Evolutionary conservation across 2,797 vertebrate species (phyloP).

Genomic region (Typhlichthys eigenmanni): DNA sequence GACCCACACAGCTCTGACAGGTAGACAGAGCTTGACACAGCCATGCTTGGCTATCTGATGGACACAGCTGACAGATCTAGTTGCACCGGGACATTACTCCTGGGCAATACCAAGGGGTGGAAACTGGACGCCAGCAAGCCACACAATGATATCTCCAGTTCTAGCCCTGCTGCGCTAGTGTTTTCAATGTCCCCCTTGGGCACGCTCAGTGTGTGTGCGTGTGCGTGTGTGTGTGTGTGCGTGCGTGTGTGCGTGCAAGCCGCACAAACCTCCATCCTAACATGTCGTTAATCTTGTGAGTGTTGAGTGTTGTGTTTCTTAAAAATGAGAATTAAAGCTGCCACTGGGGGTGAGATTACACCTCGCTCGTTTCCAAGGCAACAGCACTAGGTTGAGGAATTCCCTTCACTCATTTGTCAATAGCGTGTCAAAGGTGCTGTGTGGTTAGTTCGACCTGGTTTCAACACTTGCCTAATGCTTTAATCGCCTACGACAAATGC

Average conservation of each 20-base stretch:
- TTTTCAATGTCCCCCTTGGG: slow-evolving; percentile 33
- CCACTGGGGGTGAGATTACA: no score
- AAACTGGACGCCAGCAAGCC: slow-evolving; percentile 64
- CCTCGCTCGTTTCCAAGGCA: no score
- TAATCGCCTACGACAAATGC: neutral
- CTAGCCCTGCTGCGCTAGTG: slow-evolving; percentile 47
- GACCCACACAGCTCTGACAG: slow-evolving; percentile 67
- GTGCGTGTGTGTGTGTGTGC: neutral
- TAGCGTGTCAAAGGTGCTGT: no score
- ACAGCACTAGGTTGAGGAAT: no score
- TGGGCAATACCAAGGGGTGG: slow-evolving; percentile 55
- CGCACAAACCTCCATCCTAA: slow-evolving; percentile 13
- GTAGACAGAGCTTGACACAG: slow-evolving; percentile 62
- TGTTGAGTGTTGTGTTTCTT: no score
- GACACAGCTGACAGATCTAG: slow-evolving; percentile 66
- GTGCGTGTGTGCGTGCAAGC: slow-evolving; percentile 13
- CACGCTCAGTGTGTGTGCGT: slow-evolving; percentile 6
- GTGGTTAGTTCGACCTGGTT: no score
- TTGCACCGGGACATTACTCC: slow-evolving; percentile 57
- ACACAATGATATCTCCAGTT: slow-evolving; percentile 70
- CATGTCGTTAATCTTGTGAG: no score
- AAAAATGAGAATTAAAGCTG: no score
- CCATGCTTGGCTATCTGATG: slow-evolving; percentile 70
- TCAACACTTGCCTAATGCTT: no score
- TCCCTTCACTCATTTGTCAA: slow-evolving; percentile 18